Evolutionary conservation across 2,888 invertebrate genomes (phyloP).

Genomic region (Lasioglossum marginatum): DNA sequence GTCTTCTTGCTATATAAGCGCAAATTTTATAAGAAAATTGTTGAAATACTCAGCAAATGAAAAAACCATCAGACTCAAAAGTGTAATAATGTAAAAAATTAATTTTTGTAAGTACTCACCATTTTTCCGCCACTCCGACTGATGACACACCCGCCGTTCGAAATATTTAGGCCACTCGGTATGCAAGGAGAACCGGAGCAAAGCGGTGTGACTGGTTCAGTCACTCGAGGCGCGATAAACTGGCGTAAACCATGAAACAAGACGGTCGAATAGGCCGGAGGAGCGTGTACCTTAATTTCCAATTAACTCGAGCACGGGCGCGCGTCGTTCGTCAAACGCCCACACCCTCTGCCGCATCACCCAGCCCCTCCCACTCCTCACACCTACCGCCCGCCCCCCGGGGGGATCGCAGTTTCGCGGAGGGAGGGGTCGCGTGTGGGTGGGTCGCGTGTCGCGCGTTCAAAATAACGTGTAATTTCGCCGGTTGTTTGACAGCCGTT

Average conservation of each 20-base stretch:
- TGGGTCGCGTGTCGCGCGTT: constrained; percentile 5
- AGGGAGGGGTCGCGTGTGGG: neutral
- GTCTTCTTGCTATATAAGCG: too few relatives aligned
- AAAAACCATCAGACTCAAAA: neutral
- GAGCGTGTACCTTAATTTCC: neutral
- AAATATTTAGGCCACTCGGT: neutral
- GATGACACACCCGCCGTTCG: neutral
- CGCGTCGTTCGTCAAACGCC: neutral
- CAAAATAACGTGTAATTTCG: constrained; percentile 9
- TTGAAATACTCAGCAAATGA: neutral
- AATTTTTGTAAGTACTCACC: neutral
- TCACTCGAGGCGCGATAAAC: neutral
- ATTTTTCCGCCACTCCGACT: neutral
- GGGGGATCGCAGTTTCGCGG: neutral
- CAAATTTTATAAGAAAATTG: too few relatives aligned
- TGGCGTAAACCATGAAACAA: neutral
- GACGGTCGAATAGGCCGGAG: neutral
- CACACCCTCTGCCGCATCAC: neutral
- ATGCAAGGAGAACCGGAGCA: neutral
- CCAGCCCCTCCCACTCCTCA: neutral
- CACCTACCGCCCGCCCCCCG: neutral
- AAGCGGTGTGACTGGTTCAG: neutral
- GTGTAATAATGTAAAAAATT: neutral
- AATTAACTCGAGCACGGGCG: neutral
- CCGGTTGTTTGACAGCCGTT: constrained; percentile 9